Percentiles rank a stretch among this genome's conserved stretches.
These are phyloP conservation scores for Dreissena rostriformis DNA, from an alignment of 1,140 invertebrate genomes.

Conservation along the genomic window DNA sequence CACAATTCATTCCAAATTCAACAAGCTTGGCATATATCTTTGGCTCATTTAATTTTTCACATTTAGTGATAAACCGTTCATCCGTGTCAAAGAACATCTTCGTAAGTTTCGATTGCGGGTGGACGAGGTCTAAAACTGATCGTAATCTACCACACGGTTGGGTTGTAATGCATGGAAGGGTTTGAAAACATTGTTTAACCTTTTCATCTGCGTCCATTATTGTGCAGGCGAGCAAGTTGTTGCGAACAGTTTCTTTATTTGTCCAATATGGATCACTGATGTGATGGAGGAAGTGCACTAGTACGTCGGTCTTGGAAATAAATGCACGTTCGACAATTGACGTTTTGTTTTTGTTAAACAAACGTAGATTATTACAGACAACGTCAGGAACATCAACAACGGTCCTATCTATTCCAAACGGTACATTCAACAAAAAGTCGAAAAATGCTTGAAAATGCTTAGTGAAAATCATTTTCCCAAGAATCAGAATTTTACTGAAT, in stretches of 20 bases:
- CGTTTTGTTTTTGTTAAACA: background rate
- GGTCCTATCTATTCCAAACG: background rate
- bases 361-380: background rate
- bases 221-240: conserved; percentile 1
- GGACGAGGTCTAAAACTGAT: conserved; percentile 33
- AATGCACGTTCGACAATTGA: background rate
- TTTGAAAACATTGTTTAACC: background rate
- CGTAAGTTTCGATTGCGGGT: conserved; percentile 13
- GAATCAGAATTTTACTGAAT: conserved; percentile 23
- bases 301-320: background rate
- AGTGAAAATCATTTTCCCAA: conserved; percentile 3
- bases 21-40: conserved; percentile 8
- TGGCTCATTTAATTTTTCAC: too few relatives aligned
- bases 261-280: conserved; percentile 14
- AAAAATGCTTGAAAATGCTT: background rate
- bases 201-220: background rate
- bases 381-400: background rate
- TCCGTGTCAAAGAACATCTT: conserved; percentile 23
- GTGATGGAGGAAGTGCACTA: conserved; percentile 16
- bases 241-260: background rate
- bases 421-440: background rate
- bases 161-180: conserved; percentile 35
- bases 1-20: conserved; percentile 56
- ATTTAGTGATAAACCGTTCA: conserved; percentile 13
- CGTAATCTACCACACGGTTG: conserved; percentile 25